These are phyloP conservation scores for Onychomys torridus DNA, from an alignment of 2,797 vertebrate genomes.

Conservation along the genomic window DNA sequence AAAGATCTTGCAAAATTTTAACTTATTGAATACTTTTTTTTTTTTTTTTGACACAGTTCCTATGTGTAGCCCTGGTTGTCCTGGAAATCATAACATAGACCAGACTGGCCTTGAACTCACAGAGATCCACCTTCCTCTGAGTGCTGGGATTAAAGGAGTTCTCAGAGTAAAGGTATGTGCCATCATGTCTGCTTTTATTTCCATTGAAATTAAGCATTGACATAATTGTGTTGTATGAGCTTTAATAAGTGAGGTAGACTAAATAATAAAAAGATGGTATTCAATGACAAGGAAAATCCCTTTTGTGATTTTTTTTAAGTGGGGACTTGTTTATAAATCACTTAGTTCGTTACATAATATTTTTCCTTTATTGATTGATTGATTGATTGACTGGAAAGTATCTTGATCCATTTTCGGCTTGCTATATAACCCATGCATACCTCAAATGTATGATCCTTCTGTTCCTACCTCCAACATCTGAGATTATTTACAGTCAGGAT, in stretches of 20 bases:
- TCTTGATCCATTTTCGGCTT: not conserved
- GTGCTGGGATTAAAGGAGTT: not conserved
- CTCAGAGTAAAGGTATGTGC: not conserved
- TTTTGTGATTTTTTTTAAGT: not conserved
- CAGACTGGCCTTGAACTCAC: not conserved
- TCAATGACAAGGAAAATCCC: not conserved
- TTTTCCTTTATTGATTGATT: constrained; percentile 1
- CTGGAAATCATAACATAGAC: not conserved
- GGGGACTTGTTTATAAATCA: not conserved
- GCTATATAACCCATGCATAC: not conserved
- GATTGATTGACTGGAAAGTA: not conserved
- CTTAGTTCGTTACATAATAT: not conserved
- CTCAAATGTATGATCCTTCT: not conserved
- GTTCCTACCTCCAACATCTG: not conserved
- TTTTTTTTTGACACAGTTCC: not conserved
- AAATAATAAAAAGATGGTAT: constrained; percentile 15
- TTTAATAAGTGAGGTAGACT: not conserved
- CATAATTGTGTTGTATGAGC: not conserved
- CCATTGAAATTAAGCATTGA: constrained; percentile 38
- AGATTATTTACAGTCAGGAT: not conserved
- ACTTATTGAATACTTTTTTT: not conserved
- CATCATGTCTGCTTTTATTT: not conserved
- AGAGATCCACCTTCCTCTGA: not conserved
- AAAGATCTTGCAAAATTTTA: not conserved
- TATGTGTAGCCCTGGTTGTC: not conserved